Base-by-base conservation (phyloP, 2,888 invertebrate genomes). In the Ophioninae sp. region DNA sequence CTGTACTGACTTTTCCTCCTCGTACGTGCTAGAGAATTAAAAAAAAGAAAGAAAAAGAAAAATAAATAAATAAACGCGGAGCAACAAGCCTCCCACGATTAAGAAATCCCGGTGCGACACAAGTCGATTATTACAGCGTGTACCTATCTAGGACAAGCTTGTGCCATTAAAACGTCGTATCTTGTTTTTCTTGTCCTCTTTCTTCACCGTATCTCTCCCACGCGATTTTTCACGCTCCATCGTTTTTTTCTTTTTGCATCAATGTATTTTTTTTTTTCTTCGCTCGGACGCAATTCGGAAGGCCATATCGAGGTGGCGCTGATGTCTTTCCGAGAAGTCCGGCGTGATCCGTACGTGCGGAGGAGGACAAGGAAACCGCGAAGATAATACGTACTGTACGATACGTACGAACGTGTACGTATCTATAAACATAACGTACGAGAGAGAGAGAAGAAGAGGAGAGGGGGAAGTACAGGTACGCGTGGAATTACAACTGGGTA, bases 401-500 rank as follows among this genome's bases (percentile, higher is more conserved):
- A 39, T n/a, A 23, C n/a, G 50, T 21, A 68, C 50, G 21, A 7
- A 41, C 41, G 59, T 61, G 23, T 30, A 67, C 13, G 61, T 21
- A 50, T 65, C 41, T 64, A 65, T 57, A 72, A 21, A 79, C 41
- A 72, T 56, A 72, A 59, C 59, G 67, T 61, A 77, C 21, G 41
- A 69, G 62, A 78, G 50, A 56, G 64, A 76, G 20, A n/a, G 30
- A 30, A 3, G 30, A 3, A 30, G 30, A 3, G 30, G 30, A 3
- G 2, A 3, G 30, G 30, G 30, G 30, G 30, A 30, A 30, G 69
- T 39, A 67, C 75, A 76, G 65, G 70, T 67, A 73, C 79, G 75
- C 81, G 57, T 79, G 84, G 68, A 84, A 84, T 84, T 82, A 84
- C 82, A 84, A 82, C 79, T 82, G 67, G 84, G 84, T 84, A 84